These are phyloP conservation scores for Agelaius phoeniceus DNA, from an alignment of 2,113 vertebrate genomes.

Conservation along the genomic window DNA sequence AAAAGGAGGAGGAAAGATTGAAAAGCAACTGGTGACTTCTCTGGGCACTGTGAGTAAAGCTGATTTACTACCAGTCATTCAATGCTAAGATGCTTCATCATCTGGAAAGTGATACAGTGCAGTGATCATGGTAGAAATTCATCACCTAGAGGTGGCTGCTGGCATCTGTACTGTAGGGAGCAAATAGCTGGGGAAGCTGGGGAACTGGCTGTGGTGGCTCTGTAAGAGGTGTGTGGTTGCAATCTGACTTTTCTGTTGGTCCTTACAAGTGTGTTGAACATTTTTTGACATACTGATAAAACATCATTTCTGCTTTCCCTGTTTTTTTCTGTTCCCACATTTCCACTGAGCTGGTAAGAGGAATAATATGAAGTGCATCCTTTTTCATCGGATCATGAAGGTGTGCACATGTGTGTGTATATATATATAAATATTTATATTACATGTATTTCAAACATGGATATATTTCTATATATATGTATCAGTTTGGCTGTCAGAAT, in stretches of 20 bases:
- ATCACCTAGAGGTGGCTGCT: slow-evolving; percentile 13
- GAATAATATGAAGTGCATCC: background rate
- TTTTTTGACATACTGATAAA: background rate
- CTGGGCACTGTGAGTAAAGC: background rate
- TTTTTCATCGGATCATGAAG: background rate
- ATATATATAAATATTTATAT: background rate
- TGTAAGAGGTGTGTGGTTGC: background rate
- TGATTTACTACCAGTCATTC: slow-evolving; percentile 41
- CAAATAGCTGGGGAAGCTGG: background rate
- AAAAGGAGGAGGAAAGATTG: background rate
- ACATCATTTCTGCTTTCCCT: background rate
- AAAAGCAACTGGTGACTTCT: background rate
- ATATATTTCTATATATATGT: too few relatives aligned
- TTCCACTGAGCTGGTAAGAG: background rate
- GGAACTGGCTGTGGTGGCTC: background rate
- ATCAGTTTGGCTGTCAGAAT: background rate
- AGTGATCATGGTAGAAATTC: background rate
- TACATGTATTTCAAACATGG: too few relatives aligned
- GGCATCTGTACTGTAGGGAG: background rate
- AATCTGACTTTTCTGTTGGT: background rate
- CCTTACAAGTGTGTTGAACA: background rate
- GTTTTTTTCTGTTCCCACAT: background rate
- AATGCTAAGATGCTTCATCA: slow-evolving; percentile 31
- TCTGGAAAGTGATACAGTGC: background rate
- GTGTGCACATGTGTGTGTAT: background rate